Base-by-base conservation (phyloP, 2,888 invertebrate genomes). In the Cerceris ruficornis region DNA sequence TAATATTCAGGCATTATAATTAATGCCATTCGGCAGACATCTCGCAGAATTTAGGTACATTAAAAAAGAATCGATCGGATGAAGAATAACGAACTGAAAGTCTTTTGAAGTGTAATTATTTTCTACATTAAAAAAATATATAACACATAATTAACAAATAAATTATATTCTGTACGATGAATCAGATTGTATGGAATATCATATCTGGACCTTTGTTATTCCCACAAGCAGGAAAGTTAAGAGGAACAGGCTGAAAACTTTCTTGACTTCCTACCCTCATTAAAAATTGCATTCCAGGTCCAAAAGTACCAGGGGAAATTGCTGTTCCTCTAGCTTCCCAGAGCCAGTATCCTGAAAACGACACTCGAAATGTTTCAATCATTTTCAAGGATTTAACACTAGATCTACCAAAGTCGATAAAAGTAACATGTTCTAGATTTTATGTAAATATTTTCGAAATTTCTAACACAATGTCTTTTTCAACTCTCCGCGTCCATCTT, bases 221-320 rank as follows among this genome's bases (percentile, higher is more conserved):
- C 2, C 89, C 88, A 50, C 90, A 90, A 0, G 83, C 86, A 7
- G 90, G 90, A 70, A 89, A 90, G 67, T 89, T 67, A 2, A 87
- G 81, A 7, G 90, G 90, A 39, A 89, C 82, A n/a, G 81, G 84
- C 6, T 86, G 84, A 58, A 88, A 75, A 64, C 81, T 89, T 75
- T 85, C 85, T 2, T 69, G 82, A 5, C 57, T 69, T 54, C 90
- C 90, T 7, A 90, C 86, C n/a, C 77, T 86, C 81, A 89, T 82
- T 49, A 90, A 54, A 60, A 90, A 90, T 77, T 90, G 88, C 86
- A 89, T 87, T 9, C 85, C 83, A 14, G 88, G 86, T 13, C 86
- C 85, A 9, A 77, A 69, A 7, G 62, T 70, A 42, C 67, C 78
- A 13, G 86, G 75, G 15, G 81, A 81, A 17, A 84, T 68, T 14